phyloP scores from a whole-genome alignment of 2,888 invertebrate genomes.

The Idaea straminata region DNA sequence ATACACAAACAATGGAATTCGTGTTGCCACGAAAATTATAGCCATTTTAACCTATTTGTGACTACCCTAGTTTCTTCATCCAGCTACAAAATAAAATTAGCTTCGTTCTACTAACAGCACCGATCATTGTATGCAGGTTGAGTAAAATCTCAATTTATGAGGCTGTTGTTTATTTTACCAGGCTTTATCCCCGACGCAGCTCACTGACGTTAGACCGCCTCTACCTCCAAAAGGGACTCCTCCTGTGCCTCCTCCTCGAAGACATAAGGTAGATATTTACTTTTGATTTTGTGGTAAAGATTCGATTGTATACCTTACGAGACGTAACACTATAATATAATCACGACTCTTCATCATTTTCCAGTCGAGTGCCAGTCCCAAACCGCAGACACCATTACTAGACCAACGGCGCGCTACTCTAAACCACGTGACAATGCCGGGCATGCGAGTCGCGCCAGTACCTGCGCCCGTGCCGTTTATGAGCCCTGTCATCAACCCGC shows the following conservation, averaged over 20 bases:
- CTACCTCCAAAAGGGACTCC: constrained; percentile 69
- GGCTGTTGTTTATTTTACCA: constrained; percentile 25
- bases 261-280: constrained; percentile 59
- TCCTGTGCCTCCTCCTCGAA: constrained; percentile 73
- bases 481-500: constrained; percentile 12
- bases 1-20: neutral
- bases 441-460: constrained; percentile 17
- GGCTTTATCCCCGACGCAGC: constrained; percentile 60
- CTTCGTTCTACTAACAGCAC: neutral
- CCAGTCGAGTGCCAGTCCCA: constrained; percentile 58
- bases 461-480: constrained; percentile 2
- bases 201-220: constrained; percentile 70
- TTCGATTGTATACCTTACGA: neutral
- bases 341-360: neutral
- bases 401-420: constrained; percentile 58
- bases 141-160: neutral
- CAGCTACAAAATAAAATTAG: neutral
- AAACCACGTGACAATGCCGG: constrained; percentile 29
- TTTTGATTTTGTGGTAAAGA: constrained; percentile 29
- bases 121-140: neutral
- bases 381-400: constrained; percentile 39
- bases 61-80: neutral
- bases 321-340: neutral
- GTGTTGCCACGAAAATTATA: neutral
- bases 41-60: neutral